These are phyloP conservation scores for Idaea straminata DNA, from an alignment of 2,888 invertebrate species.

Conservation along the genomic window DNA sequence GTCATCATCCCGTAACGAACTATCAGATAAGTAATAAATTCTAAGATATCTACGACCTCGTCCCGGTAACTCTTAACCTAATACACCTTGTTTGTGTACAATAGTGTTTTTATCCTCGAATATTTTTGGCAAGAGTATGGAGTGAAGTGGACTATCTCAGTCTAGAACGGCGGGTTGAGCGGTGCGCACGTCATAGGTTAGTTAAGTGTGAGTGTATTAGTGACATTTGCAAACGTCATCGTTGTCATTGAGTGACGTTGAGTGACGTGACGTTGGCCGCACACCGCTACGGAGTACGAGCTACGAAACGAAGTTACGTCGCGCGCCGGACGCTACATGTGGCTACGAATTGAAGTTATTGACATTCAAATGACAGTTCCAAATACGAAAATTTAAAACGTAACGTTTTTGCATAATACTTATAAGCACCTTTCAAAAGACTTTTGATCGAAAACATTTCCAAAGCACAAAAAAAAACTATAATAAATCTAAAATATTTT, in stretches of 20 bases:
- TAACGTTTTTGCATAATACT: neutral
- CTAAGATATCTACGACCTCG: conserved; percentile 24
- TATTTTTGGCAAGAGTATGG: conserved; percentile 54
- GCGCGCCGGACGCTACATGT: conserved; percentile 29
- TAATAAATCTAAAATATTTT: neutral
- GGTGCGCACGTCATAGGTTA: conserved; percentile 57
- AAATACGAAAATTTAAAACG: conserved; percentile 9
- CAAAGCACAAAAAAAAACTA: neutral
- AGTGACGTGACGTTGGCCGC: conserved; percentile 35
- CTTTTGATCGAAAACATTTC: neutral
- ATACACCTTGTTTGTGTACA: conserved; percentile 58
- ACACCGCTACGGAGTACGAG: conserved; percentile 19
- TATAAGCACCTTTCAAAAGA: neutral
- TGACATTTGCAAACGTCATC: conserved; percentile 38
- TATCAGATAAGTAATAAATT: neutral
- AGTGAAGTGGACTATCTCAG: conserved; percentile 59
- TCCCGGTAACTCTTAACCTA: conserved; percentile 46
- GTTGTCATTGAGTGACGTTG: conserved; percentile 32
- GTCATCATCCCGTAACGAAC: no score
- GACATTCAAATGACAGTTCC: conserved; percentile 19
- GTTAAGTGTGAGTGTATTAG: conserved; percentile 33
- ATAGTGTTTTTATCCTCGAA: conserved; percentile 57
- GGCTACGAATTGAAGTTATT: conserved; percentile 30
- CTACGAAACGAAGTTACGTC: conserved; percentile 18
- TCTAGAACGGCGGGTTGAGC: conserved; percentile 61